Evolutionary conservation across 2,797 vertebrate species (phyloP), one percentile per base, ranked within the genome.

Genomic region (Florisuga fusca): DNA sequence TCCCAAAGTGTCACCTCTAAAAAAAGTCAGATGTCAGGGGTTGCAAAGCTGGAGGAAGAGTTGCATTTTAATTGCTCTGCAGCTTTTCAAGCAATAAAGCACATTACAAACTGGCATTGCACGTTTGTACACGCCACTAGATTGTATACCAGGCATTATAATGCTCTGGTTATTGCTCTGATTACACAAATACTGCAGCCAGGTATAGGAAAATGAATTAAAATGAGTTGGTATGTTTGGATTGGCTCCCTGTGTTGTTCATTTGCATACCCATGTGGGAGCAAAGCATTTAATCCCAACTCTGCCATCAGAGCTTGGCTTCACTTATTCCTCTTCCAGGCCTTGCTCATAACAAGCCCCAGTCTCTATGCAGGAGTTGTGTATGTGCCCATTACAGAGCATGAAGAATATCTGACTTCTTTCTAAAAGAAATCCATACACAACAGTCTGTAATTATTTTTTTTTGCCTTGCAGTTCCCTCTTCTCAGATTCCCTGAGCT

Each of bases 331-430:
- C 58, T 31, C 0, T 10, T 41, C 20, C 36, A 38, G 61, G 31
- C 23, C 5, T 43, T 38, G 20, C 54, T 63, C n/a, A 6, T 41
- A 14, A 2, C 0, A 1, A 14, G 16, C 31, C 13, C 38, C 0
- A 0, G 27, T 12, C 19, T 16, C 2, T 4, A 3, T 5, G 19
- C 31, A 41, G 20, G 5, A 10, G 5, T 7, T 33, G 12, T 11
- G 22, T 61, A 17, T 4, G 1, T 25, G 31, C 13, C 33, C 25
- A 3, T 14, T 54, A 9, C 2, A 1, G 26, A 53, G 9, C 25
- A 4, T 19, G 20, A 31, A 14, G 31, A 25, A 9, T 5, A 34
- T 21, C 50, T 80, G n/a, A 29, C 16, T n/a, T 57, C 41, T 26
- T 55, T 34, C 36, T 26, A 4, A 7, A 80, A 31, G 31, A 61